Base-by-base conservation (phyloP, 2,888 invertebrate species). In the Drosophila prolongata region DNA sequence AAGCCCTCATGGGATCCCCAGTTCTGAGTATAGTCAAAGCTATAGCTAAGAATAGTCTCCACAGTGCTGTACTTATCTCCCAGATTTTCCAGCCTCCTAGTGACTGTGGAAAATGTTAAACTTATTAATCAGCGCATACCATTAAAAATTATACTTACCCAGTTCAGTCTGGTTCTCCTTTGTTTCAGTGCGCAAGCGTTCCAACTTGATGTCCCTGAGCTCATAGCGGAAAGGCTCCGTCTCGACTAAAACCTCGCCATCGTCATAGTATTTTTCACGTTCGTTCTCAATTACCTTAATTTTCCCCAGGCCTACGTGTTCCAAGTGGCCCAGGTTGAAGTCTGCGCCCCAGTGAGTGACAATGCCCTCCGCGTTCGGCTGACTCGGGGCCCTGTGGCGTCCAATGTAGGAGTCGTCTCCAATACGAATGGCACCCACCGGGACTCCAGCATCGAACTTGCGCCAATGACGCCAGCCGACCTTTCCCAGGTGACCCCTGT, bases 181-280 rank as follows among this genome's bases (percentile, higher is more conserved):
- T 14, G 93, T 92, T 56, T 94, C 93, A 75, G 93, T 93, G 58
- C 94, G 94, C 58, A 91, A 88, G 43, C 92, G 91, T 78, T 94
- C 94, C 78, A 95, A 92, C 77, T 94, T 94, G n/a, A 96, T 94
- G 64, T 94, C 93, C 60, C 94, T 94, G 80, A 97, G 92, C 90
- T 96, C 96, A 90, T 97, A 97, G 64, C 94, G 93, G 38, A 94
- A 93, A 1, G 97, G 97, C 91, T 97, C 97, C 0, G 95, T 95
- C 93, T 97, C 97, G 8, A 96, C 94, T 30, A 97, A 93, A 54
- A 97, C 94, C 90, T 97, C 96, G 0, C 97, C 97, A 52, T 94
- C 94, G 67, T 94, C 94, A 85, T 93, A 94, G 47, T 93, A 93
- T 64, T 86, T 85, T 72, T 94, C 94, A 52, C 94, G 93, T 65